Evolutionary conservation across 2,888 invertebrate species (phyloP), one percentile per base, ranked within the genome.

Genomic region (Rhingia campestris): DNA sequence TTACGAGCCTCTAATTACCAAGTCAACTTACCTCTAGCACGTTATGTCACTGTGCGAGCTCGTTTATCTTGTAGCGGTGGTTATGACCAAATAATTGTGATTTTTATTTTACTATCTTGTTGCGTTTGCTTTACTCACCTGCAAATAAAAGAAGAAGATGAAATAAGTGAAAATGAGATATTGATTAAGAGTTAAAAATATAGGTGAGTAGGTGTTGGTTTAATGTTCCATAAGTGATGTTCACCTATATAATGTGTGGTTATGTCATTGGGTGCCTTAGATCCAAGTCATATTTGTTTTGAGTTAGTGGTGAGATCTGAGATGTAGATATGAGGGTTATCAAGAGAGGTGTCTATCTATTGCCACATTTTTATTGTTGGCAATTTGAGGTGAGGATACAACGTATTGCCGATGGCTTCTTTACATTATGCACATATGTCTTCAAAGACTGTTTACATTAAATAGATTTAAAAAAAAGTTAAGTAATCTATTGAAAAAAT

Each of bases 101-200:
- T 22, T 22, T 22, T 22, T 22, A 22, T 22, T 22, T 22, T 22
- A 22, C 2, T 22, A 22, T 22, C 37, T 22, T 47, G 47, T 12
- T 37, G 7, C n/a, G 45, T 4, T 56, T 69, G 45, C 45, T 14
- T 45, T 66, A 67, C 82, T 82, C 73, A 82, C 82, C 82, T 82
- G 82, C 43, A 67, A 67, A 53, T 49, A 64, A 9, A 81, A 70
- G 35, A 53, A 33, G 39, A 77, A 54, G 32, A 66, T 67, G 41
- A 74, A 22, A 41, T 63, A 81, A 69, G 54, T 72, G 53, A 76
- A 81, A 81, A 76, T 76, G n/a, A 72, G 58, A 43, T 72, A 56
- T 54, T 75, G 58, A 45, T 64, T 39, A 30, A 32, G 39, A 45
- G 49, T 6, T 22, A 10, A 30, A n/a, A 51, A 70, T 64, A 59